Evolutionary conservation across 2,113 vertebrate species (phyloP).

Genomic region (Pterophyllum scalare): DNA sequence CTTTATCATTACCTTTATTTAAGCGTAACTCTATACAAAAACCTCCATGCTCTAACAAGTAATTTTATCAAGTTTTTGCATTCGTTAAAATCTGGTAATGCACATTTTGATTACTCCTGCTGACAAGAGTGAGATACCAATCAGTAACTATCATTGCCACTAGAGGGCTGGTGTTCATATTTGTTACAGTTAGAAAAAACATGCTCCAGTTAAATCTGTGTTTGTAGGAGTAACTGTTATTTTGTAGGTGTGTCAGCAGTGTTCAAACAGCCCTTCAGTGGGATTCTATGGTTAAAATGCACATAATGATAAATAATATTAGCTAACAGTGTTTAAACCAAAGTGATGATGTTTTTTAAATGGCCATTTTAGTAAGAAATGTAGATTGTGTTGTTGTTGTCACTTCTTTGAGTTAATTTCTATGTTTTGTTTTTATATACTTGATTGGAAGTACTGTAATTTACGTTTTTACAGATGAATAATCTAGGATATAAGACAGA

Average conservation of each 20-base stretch:
- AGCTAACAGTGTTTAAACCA: fast-evolving
- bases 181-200: background rate
- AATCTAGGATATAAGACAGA: background rate
- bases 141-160: background rate
- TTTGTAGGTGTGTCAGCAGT: no score
- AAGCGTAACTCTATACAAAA: no score
- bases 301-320: background rate
- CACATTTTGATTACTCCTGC: background rate
- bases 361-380: background rate
- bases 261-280: no score
- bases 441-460: background rate
- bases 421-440: background rate
- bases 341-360: background rate
- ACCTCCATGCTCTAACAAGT: no score
- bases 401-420: background rate
- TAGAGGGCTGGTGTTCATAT: background rate
- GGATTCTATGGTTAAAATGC: background rate
- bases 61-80: background rate
- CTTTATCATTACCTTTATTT: no score
- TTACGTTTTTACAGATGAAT: background rate
- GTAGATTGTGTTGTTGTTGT: background rate
- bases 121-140: background rate
- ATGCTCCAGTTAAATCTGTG: no score
- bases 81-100: background rate
- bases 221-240: no score